Evolutionary conservation across 2,113 vertebrate species (phyloP).

Genomic region (Murina feae): DNA sequence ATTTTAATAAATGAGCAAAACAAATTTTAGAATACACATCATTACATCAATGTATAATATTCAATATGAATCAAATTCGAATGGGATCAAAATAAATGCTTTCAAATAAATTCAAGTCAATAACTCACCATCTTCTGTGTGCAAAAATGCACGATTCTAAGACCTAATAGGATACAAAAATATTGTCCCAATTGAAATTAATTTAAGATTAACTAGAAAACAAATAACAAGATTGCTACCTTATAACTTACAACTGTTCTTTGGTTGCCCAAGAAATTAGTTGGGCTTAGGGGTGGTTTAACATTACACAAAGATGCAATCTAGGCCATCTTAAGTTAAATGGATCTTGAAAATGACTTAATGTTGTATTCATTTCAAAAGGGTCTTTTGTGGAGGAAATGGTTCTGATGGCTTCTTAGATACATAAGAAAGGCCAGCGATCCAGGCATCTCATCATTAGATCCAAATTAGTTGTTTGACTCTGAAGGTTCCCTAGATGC

Average conservation of each 20-base stretch:
- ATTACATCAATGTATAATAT: neutral
- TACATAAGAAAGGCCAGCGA: neutral
- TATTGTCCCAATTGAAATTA: neutral
- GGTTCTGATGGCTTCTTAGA: slow-evolving; percentile 44
- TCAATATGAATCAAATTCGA: neutral
- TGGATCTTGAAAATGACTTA: slow-evolving; percentile 40
- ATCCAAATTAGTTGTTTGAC: slow-evolving; percentile 16
- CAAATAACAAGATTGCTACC: neutral
- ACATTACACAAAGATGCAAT: neutral
- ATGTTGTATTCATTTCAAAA: slow-evolving; percentile 24
- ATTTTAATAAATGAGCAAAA: neutral
- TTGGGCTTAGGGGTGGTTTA: neutral
- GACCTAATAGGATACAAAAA: neutral
- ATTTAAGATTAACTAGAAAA: slow-evolving; percentile 37
- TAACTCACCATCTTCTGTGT: neutral
- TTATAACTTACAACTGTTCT: neutral
- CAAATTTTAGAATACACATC: neutral
- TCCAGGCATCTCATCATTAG: slow-evolving; percentile 15
- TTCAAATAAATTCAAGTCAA: slow-evolving; percentile 19
- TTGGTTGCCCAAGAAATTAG: slow-evolving; percentile 6
- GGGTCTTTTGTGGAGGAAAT: slow-evolving; percentile 26
- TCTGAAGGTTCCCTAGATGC: slow-evolving; percentile 39
- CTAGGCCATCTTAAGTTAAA: slow-evolving; percentile 26
- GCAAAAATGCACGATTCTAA: slow-evolving; percentile 7
- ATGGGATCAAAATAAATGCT: neutral